Evolutionary conservation across 2,797 vertebrate genomes (phyloP), one percentile per base, ranked within the genome.

Genomic region (Glossophaga mutica): DNA sequence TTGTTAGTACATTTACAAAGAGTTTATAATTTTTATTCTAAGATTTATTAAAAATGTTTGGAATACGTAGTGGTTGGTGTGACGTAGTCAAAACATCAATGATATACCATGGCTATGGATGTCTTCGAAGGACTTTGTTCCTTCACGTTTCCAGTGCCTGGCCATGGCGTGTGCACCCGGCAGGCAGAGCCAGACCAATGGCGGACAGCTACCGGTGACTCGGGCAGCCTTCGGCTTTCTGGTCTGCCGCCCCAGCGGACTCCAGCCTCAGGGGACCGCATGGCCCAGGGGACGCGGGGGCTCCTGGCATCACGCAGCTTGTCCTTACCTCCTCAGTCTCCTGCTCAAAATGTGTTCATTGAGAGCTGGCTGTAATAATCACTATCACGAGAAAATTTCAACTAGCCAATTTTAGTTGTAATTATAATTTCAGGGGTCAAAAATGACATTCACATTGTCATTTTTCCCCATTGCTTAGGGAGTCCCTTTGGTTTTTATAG

Each of bases 381-480:
- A 59, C 32, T 34, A 46, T 68, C 67, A 83, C 10, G n/a, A 79
- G 37, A 87, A 84, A 84, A 71, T 74, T 57, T 44, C 26, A 92
- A 14, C 16, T 16, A 67, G 65, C 21, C 22, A 37, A 48, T 76
- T 94, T 74, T n/a, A 68, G 7, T 59, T 81, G 14, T 77, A 71
- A 87, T 93, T 62, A 90, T 70, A 74, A 85, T 19, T 5, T 57
- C 87, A 77, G 18, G 9, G n/a, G n/a, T 90, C 95, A 62, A 89
- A 92, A 77, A 29, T 70, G 74, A 21, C 19, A 19, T 44, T 82
- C 9, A 46, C 12, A 29, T 50, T 70, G 44, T 12, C 32, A n/a
- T 95, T 95, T 89, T 44, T 34, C 39, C 55, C 4, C 6, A 65
- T 19, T 22, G 3, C 2, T 79, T n/a, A 59, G 32, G n/a, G 34